Evolutionary conservation across 92 coral and sea anemone species (phyloP), one percentile per base, ranked within the genome.

Genomic region (Siderastrea siderea): DNA sequence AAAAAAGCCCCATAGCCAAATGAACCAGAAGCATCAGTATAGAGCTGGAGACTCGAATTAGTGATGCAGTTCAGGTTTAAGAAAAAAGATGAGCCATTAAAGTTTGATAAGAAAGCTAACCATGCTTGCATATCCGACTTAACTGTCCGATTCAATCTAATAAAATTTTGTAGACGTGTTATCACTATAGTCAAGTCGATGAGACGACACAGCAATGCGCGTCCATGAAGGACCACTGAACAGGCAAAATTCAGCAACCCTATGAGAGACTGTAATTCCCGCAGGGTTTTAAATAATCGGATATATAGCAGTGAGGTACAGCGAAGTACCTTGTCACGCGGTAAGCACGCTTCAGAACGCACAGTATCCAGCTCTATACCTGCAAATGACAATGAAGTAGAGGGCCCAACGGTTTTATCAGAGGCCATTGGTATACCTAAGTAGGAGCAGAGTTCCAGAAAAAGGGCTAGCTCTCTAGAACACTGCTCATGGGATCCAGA

Each of bases 361-460:
- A 90, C 70, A 17, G 93, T 47, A 83, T 93, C 96, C 26, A 93
- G 78, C 69, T 92, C 92, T 47, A 89, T 92, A 57, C 93, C 93
- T 0, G 88, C 93, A 74, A 92, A 92, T n/a, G 90, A 79, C 13
- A 89, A 19, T 1, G 83, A 84, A 16, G 90, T 77, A 2, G 90
- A 44, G 16, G 89, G 84, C 44, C 89, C 83, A 47, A 68, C 58
- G 5, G 78, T 74, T 55, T 74, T 74, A 8, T 87, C 80, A 14
- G 85, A 79, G 5, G 91, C 81, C 63, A 87, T 80, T 17, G 89
- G 89, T 49, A 86, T 68, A 61, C 90, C 90, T 48, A 88, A 64
- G 51, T 77, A 67, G 4, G 2, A 60, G 61, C 90, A 86, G 8
- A 86, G 47, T 15, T n/a, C 52, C 53, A 86, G 11, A 69, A 84